A percentile compares a stretch with the other conserved stretches of the same genome.
phyloP scores from a whole-genome alignment of 2,113 vertebrate species.

The Steatornis caripensis region DNA sequence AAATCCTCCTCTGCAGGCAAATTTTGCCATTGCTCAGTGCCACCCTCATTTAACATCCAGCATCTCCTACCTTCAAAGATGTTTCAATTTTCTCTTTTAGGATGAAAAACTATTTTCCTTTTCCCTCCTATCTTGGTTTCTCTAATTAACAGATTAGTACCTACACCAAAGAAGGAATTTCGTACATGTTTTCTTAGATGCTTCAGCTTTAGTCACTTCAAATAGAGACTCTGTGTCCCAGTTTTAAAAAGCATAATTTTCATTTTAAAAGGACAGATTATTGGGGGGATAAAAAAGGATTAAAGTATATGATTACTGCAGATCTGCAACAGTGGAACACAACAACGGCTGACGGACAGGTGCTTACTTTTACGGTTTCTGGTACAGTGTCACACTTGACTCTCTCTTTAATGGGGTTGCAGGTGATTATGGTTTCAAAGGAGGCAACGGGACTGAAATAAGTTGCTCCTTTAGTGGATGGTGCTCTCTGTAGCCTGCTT shows the following conservation, averaged over 20 bases:
- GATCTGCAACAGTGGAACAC: background rate
- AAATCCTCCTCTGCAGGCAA: background rate
- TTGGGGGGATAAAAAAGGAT: background rate
- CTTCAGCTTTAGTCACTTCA: background rate
- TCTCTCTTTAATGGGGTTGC: background rate
- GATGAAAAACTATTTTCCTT: background rate
- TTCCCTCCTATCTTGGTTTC: background rate
- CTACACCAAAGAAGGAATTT: background rate
- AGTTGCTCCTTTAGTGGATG: background rate
- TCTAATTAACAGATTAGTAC: background rate
- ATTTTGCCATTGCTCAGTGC: background rate
- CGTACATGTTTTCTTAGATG: background rate
- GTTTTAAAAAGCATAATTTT: background rate
- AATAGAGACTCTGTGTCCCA: background rate
- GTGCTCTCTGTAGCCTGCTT: background rate
- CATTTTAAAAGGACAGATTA: background rate
- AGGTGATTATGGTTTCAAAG: constrained; percentile 25
- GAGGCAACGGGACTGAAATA: background rate
- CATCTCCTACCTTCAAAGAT: background rate
- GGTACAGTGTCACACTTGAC: background rate
- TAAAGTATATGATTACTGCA: background rate
- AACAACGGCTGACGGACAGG: fast-evolving
- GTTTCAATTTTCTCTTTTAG: background rate
- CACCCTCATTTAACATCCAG: background rate
- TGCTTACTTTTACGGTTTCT: background rate